Conservation (phyloP, 2,113 vertebrate genomes). For the Eulacestoma nigropectus region DNA sequence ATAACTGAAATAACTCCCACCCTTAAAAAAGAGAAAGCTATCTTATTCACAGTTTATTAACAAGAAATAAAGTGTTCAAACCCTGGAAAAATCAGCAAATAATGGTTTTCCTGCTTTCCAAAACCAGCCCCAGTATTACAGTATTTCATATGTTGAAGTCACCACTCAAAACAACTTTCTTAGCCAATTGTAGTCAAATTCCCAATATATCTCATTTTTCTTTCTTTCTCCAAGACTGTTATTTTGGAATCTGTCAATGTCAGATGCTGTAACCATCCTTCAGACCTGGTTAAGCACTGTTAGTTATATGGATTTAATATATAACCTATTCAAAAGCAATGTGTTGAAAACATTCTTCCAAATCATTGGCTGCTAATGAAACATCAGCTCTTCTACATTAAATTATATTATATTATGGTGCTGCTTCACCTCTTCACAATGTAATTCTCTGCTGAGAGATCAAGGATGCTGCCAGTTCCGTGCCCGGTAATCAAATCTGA, state of each 20-base stretch:
- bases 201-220: background rate
- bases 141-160: background rate
- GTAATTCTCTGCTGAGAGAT: background rate
- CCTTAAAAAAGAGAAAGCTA: background rate
- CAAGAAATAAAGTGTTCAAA: background rate
- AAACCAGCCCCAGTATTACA: background rate
- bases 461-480: background rate
- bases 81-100: background rate
- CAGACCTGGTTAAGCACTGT: background rate
- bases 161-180: background rate
- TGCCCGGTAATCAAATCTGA: slow-evolving; percentile 23
- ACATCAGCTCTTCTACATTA: background rate
- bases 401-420: background rate
- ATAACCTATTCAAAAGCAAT: background rate
- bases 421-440: background rate
- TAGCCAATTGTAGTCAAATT: background rate
- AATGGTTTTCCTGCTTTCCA: background rate
- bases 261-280: background rate
- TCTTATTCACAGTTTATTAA: background rate
- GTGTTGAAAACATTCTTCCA: slow-evolving; percentile 27
- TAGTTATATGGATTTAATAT: slow-evolving; percentile 4
- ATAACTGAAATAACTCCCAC: background rate
- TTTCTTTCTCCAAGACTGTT: background rate
- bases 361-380: slow-evolving; percentile 18
- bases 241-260: background rate